Evolutionary conservation across 2,888 invertebrate species (phyloP), one percentile per base, ranked within the genome.

Genomic region (Cosmia trapezina): DNA sequence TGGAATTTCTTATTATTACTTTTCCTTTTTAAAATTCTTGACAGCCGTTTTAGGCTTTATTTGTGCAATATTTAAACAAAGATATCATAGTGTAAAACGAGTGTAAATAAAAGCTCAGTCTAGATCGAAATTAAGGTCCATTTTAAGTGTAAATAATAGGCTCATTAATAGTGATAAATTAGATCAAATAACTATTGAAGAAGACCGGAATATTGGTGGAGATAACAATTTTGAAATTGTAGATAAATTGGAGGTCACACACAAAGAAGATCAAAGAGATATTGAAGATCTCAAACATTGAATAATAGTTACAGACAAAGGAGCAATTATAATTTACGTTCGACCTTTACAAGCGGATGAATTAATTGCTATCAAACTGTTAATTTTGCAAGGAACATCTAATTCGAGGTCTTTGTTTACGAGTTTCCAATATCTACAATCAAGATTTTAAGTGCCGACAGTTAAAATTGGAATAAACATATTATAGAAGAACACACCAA

Each of bases 11-110:
- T 45, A 66, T 33, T 45, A 66, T 51, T 22, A 37, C 11, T 41
- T n/a, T 72, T 75, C 61, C 22, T 37, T 53, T 47, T 51, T 4
- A 41, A 70, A 73, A 71, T 51, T 70, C 65, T 65, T 63, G 49
- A 76, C 71, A 70, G 75, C 74, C 63, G 70, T 78, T 72, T 75
- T 72, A 81, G 80, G 75, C 71, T 66, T 78, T 65, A 71, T 75
- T 67, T 49, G 89, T 89, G 89, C 89, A 89, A 89, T 89, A 89
- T 81, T 81, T 22, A 81, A 83, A 86, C 87, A 83, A 88, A 87
- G 84, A 86, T 81, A 75, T 70, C 43, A 68, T 86, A 87, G 76
- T 78, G 60, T 78, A 61, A 61, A 68, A 61, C 62, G 73, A 78
- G 76, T 86, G 79, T 86, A 82, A 76, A 83, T 83, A 82, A 80